Conservation (phyloP, 1,140 invertebrate species). For the Dendroctonus valens region DNA sequence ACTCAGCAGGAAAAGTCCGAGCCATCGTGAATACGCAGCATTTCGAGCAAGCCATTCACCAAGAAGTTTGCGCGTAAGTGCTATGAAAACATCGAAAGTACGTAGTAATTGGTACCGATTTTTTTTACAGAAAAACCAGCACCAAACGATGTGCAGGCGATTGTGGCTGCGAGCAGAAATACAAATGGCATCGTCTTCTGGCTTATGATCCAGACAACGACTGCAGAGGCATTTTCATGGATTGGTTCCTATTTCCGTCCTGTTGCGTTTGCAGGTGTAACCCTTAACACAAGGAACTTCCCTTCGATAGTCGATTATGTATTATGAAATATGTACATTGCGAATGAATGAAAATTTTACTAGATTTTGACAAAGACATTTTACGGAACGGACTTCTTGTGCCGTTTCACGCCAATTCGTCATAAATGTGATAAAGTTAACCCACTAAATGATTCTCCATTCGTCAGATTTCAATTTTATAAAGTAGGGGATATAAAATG, state of each 20-base stretch:
- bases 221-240: slow-evolving; percentile 92
- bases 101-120: slow-evolving; percentile 3
- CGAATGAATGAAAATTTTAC: background rate
- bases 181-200: slow-evolving; percentile 83
- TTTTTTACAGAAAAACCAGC: slow-evolving; percentile 67
- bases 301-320: background rate
- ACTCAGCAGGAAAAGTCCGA: slow-evolving; percentile 84
- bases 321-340: background rate
- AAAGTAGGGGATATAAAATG: too few species aligned
- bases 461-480: background rate
- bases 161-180: slow-evolving; percentile 88
- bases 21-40: slow-evolving; percentile 93
- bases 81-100: slow-evolving; percentile 7
- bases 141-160: slow-evolving; percentile 78
- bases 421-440: background rate
- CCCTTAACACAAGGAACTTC: slow-evolving; percentile 21
- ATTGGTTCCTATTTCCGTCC: slow-evolving; percentile 93
- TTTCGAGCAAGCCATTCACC: slow-evolving; percentile 92
- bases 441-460: background rate
- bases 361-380: background rate
- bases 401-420: slow-evolving; percentile 10
- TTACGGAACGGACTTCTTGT: slow-evolving; percentile 7
- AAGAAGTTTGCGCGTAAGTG: slow-evolving; percentile 72
- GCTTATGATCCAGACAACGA: slow-evolving; percentile 92
- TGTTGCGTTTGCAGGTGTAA: slow-evolving; percentile 88